Evolutionary conservation across 2,888 invertebrate genomes (phyloP), one percentile per base, ranked within the genome.

Genomic region (Xestia sexstrigata): DNA sequence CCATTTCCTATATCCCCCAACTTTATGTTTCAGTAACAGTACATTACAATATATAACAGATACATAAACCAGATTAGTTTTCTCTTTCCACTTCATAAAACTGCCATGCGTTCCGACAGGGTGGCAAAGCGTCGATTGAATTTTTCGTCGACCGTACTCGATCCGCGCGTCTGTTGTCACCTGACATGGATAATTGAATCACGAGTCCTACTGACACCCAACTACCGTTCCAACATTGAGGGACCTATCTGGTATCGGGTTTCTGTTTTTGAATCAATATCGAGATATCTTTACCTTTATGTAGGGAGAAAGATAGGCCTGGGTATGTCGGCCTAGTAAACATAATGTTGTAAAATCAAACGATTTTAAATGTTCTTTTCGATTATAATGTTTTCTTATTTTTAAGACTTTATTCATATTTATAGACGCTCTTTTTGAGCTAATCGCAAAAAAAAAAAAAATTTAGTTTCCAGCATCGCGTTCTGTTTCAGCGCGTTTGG

Each of bases 161-260:
- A 67, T 70, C 45, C 39, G 52, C 47, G 4, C 39, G 15, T 30
- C 63, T 45, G 63, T 45, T 69, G 71, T 69, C 68, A 71, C 58
- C 70, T 65, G 82, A 58, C 70, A 20, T 42, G n/a, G 42, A 70
- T 73, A 78, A 82, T 81, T 77, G 77, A 82, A 73, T 82, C 72
- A 70, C 72, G 39, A 70, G 47, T 45, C 60, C 26, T 45, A n/a
- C 23, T 45, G 65, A 49, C 69, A 39, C 35, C 35, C 71, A n/a
- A 45, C 76, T 70, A 62, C 15, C 39, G 42, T n/a, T 52, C 30
- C 30, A 70, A 35, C 55, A 68, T 68, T 65, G 58, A 52, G 23
- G n/a, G 55, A 71, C 52, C 67, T 70, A 68, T 62, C 81, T 55
- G 7, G 23, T 55, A 62, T 70, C 60, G 55, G 49, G 17, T 62